Conservation (phyloP, 1,140 invertebrate species). For the Drosophila paulistorum region DNA sequence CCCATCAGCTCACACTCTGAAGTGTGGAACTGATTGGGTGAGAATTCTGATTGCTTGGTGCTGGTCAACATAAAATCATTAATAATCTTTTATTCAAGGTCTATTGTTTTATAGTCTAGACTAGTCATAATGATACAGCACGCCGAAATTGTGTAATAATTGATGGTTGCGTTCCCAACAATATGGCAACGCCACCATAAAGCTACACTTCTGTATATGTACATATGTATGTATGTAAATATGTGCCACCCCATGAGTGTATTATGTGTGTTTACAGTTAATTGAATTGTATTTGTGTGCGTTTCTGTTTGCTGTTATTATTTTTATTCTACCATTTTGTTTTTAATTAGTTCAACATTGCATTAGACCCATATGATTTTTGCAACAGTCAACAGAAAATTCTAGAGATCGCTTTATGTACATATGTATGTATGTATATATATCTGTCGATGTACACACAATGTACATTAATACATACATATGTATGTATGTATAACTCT, state of each 20-base stretch:
- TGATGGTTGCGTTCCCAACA: background rate
- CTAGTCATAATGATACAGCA: background rate
- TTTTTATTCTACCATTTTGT: slow-evolving; percentile 23
- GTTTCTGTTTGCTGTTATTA: slow-evolving; percentile 11
- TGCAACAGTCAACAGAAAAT: background rate
- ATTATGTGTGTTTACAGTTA: slow-evolving; percentile 17
- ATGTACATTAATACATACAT: too few relatives aligned
- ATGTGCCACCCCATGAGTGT: slow-evolving; percentile 7
- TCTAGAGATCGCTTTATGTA: slow-evolving; percentile 29
- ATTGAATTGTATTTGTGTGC: slow-evolving; percentile 22
- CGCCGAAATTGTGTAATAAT: slow-evolving; percentile 2
- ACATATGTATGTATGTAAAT: slow-evolving; percentile 16
- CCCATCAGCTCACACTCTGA: background rate
- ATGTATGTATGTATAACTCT: too few relatives aligned
- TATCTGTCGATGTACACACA: too few relatives aligned
- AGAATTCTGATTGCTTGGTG: background rate
- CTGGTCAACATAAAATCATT: background rate
- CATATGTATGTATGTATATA: background rate
- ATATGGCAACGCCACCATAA: background rate
- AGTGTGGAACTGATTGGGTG: background rate
- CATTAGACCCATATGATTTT: background rate
- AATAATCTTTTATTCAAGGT: background rate
- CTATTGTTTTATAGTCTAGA: background rate
- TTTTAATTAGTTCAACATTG: slow-evolving; percentile 27
- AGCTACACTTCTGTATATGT: background rate